A percentile compares a stretch with the other conserved stretches of the same genome.
phyloP scores from a whole-genome alignment of 2,888 invertebrate genomes.

The Melangyna quadrimaculata region DNA sequence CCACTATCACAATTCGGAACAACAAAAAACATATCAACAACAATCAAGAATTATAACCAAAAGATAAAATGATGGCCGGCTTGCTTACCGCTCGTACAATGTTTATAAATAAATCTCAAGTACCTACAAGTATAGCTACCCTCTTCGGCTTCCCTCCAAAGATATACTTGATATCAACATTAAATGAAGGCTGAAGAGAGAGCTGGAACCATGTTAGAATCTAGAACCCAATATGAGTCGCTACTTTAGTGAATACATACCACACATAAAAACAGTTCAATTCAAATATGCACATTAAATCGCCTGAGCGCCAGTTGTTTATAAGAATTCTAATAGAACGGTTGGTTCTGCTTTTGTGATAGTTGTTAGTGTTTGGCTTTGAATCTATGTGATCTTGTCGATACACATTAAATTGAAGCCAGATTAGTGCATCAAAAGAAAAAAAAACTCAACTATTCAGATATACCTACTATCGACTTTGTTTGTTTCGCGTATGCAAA shows the following conservation, averaged over 20 bases:
- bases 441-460: neutral
- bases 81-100: neutral
- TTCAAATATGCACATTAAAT: conserved; percentile 41
- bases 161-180: neutral
- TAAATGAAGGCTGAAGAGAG: neutral
- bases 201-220: conserved; percentile 10
- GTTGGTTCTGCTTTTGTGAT: conserved; percentile 23
- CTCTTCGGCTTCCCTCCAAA: neutral
- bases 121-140: neutral
- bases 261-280: conserved; percentile 25
- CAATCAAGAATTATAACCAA: neutral
- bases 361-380: neutral
- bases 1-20: neutral
- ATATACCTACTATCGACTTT: neutral
- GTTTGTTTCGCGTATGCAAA: conserved; percentile 2
- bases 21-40: neutral
- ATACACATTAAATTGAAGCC: conserved; percentile 39
- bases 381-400: conserved; percentile 37
- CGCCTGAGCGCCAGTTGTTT: conserved; percentile 25
- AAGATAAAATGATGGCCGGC: neutral
- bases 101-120: conserved; percentile 22
- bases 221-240: neutral
- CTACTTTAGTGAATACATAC: neutral
- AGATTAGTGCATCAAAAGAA: conserved; percentile 23
- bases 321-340: conserved; percentile 49